These are phyloP conservation scores for Pampusana beccarii DNA, from an alignment of 2,113 vertebrate genomes.

Conservation along the genomic window DNA sequence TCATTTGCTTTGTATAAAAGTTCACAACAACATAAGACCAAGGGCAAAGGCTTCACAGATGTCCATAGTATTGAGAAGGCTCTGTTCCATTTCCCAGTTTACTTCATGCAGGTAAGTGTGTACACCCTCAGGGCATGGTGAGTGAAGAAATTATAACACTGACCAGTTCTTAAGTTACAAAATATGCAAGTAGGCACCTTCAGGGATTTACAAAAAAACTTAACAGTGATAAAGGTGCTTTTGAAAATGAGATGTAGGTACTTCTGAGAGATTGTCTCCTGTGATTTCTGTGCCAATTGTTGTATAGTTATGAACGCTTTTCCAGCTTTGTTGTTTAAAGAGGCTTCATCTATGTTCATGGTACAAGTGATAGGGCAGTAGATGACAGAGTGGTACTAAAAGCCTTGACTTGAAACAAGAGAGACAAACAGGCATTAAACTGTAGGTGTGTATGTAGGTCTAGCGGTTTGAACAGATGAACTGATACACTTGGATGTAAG, in stretches of 20 bases:
- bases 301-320: not conserved
- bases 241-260: not conserved
- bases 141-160: not conserved
- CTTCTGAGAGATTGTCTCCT: not conserved
- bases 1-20: not conserved
- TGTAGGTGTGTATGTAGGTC: not conserved
- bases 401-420: not conserved
- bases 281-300: not conserved
- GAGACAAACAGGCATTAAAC: not conserved
- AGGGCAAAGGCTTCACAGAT: not conserved
- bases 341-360: not conserved
- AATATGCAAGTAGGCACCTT: not conserved
- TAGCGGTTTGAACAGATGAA: not conserved
- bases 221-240: not conserved
- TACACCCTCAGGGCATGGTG: not conserved
- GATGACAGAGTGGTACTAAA: not conserved
- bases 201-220: not conserved
- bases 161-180: not conserved
- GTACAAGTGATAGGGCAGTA: not conserved
- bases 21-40: not conserved
- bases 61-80: not conserved
- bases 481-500: not conserved
- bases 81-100: not conserved
- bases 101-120: not conserved
- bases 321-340: not conserved